Conservation (phyloP, 1,140 invertebrate species). For the Varroa destructor region DNA sequence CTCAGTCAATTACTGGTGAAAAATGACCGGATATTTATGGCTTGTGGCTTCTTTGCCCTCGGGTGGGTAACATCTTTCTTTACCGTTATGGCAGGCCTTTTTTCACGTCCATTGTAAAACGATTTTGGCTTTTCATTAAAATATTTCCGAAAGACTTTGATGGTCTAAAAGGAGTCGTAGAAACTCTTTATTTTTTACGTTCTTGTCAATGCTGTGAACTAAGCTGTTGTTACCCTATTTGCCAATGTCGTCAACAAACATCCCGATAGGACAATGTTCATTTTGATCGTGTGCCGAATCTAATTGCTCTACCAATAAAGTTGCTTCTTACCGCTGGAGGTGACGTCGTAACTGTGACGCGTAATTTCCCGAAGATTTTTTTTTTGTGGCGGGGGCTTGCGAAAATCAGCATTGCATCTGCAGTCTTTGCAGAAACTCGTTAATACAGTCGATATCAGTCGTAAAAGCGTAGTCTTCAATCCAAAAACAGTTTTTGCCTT, state of each 20-base stretch:
- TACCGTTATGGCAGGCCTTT: no score
- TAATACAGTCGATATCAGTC: neutral
- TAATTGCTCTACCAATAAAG: neutral
- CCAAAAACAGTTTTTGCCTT: neutral
- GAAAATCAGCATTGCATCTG: constrained; percentile 54
- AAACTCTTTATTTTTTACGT: neutral
- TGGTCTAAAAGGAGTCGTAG: neutral
- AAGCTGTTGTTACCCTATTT: neutral
- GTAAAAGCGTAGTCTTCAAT: constrained; percentile 6
- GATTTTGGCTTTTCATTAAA: neutral
- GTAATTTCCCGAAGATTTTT: constrained; percentile 61
- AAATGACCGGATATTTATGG: no score
- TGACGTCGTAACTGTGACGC: constrained; percentile 68
- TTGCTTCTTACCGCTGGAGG: constrained; percentile 51
- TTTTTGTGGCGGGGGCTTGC: constrained; percentile 64
- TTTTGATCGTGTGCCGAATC: neutral
- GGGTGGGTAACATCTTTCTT: no score
- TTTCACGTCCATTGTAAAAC: neutral
- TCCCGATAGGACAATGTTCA: constrained; percentile 7
- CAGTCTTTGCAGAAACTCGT: neutral
- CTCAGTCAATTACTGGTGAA: no score
- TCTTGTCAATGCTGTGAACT: neutral
- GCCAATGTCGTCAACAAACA: neutral
- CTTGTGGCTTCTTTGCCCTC: no score
- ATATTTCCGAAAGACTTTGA: neutral